Base-by-base conservation (phyloP, 2,888 invertebrate genomes). In the Drosophila meridiana region DNA sequence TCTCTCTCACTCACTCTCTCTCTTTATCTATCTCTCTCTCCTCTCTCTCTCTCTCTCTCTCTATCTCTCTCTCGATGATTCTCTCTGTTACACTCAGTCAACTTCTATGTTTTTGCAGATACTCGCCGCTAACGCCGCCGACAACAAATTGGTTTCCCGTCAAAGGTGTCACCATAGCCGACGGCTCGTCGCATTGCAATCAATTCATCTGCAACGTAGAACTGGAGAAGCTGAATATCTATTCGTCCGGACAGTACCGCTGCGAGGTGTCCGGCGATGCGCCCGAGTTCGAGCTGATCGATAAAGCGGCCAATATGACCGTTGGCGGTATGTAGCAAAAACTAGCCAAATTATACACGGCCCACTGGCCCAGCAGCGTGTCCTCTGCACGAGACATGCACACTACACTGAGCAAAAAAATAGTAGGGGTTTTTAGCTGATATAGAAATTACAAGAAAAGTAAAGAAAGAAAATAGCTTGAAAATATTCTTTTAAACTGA, bases 241-340 rank as follows among this genome's bases (percentile, higher is more conserved):
- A 90, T 67, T 93, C 93, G 60, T 92, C 92, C 34, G 95, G 95
- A 20, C 94, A 94, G 43, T 95, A 95, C 90, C 93, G 94, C 61
- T 95, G 95, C 89, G 95, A 95, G 90, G 94, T 95, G 55, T 95
- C 95, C 74, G 94, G 94, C 71, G 95, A 95, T 92, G 94, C 94
- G 34, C 95, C 95, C 8, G 94, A 94, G 78, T 95, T 95, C 86
- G 93, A 94, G 82, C 93, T 95, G 78, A 94, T 94, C 64, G 94
- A 94, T 74, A 93, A 94, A 85, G 94, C 94, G 53, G 94, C 94
- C 83, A 94, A 95, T 88, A 94, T 95, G 92, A 94, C 94, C 47
- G 94, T 95, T 67, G 94, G 94, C 86, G 95, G 95, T 95, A 88
- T 6, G 90, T 90, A 78, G 6, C 58, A 34, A 52, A 52, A 20